phyloP scores from a whole-genome alignment of 1,140 invertebrate species.

The Polypedilum pembai region DNA sequence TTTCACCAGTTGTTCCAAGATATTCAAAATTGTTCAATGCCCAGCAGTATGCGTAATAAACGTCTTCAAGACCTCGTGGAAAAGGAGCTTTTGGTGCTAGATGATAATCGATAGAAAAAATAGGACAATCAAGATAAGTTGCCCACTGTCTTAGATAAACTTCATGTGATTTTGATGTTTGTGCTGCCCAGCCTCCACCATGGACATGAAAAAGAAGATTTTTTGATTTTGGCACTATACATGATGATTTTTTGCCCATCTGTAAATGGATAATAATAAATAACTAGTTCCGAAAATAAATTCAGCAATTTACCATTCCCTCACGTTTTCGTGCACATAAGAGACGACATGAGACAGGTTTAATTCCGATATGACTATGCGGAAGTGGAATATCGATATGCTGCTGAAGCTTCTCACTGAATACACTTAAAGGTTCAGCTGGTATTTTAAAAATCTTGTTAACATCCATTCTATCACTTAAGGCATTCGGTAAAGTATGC shows the following conservation, averaged over 20 bases:
- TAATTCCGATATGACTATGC: slow-evolving; percentile 67
- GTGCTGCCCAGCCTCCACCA: slow-evolving; percentile 95
- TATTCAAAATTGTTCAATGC: slow-evolving; percentile 62
- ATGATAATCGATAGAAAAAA: slow-evolving; percentile 94
- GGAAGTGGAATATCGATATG: slow-evolving; percentile 62
- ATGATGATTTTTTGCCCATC: background rate
- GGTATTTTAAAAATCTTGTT: slow-evolving; percentile 71
- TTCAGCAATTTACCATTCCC: slow-evolving; percentile 56
- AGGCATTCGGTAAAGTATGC: slow-evolving; percentile 59
- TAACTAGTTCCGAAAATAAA: background rate
- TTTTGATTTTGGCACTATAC: slow-evolving; percentile 31
- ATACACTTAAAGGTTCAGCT: slow-evolving; percentile 55
- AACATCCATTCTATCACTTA: slow-evolving; percentile 63
- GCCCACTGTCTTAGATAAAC: slow-evolving; percentile 90
- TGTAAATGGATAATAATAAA: background rate
- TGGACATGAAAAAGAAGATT: slow-evolving; percentile 88
- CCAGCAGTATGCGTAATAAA: slow-evolving; percentile 93
- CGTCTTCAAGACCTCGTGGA: slow-evolving; percentile 85
- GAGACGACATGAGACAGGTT: slow-evolving; percentile 57
- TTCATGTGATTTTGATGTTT: slow-evolving; percentile 92
- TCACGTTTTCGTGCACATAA: slow-evolving; percentile 67
- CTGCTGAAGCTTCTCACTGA: slow-evolving; percentile 51
- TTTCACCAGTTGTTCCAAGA: slow-evolving; percentile 64
- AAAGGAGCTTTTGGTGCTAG: slow-evolving; percentile 84
- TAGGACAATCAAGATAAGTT: slow-evolving; percentile 70